These are phyloP conservation scores for Peromyscus eremicus DNA, from an alignment of 2,797 vertebrate species.

Conservation along the genomic window DNA sequence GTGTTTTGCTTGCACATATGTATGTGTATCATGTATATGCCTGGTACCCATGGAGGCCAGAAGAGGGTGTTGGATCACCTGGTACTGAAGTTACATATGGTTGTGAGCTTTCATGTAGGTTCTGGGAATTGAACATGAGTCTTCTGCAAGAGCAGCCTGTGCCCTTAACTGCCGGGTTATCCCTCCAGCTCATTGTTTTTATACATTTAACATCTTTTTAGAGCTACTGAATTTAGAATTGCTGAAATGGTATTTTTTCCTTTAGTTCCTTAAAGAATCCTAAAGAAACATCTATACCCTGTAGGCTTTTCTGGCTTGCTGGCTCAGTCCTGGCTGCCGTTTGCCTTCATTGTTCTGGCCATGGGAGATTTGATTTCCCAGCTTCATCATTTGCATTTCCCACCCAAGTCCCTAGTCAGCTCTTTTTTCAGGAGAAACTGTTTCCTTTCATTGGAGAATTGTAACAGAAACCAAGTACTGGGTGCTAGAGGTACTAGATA, in stretches of 20 bases:
- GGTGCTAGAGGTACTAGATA: not conserved
- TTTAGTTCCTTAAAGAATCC: not conserved
- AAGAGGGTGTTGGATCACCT: not conserved
- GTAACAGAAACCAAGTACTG: not conserved
- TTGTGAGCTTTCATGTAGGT: not conserved
- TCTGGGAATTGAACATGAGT: not conserved
- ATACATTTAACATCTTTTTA: not conserved
- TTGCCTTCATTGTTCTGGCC: not conserved
- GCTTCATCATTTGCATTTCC: not conserved
- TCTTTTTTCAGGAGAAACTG: not conserved
- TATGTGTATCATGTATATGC: not conserved
- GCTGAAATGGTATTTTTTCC: not conserved
- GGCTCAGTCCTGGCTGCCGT: not conserved
- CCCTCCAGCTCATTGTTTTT: not conserved
- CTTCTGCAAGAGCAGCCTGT: not conserved
- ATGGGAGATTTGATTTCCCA: not conserved
- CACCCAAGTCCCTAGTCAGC: not conserved
- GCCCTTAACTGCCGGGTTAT: not conserved
- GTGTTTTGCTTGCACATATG: not conserved
- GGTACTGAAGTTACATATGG: not conserved
- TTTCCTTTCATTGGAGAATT: not conserved
- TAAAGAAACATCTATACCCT: not conserved
- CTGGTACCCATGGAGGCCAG: not conserved
- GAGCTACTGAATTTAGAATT: not conserved
- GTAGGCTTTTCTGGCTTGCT: not conserved